Base-by-base conservation (phyloP, 2,113 vertebrate species). In the Lasiurus borealis region DNA sequence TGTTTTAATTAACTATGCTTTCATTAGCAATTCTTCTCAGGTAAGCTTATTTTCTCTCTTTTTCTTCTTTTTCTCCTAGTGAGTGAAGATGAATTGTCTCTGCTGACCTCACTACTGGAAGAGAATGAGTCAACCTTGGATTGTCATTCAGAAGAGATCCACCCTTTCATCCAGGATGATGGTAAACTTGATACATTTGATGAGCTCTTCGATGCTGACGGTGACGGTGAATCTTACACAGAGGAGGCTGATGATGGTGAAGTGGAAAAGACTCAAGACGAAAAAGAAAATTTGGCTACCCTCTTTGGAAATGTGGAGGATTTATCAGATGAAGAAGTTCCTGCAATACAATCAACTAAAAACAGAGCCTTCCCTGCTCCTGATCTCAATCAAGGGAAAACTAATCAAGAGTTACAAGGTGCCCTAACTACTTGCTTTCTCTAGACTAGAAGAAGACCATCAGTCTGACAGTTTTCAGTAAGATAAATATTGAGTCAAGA, bases 321-420 rank as follows among this genome's bases (percentile, higher is more conserved):
- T 77, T 97, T 99, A 83, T 98, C 98, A 78, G 98, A 98, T 54
- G 99, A 99, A 44, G 98, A 97, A 13, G 21, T 31, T 25, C 69
- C 94, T 54, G 1, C 66, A 48, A 52, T 31, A 1, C 96, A 50
- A 0, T 66, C 31, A 73, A 9, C 31, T n/a, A 8, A 73, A 71
- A 57, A 54, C 48, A 72, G 29, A 10, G 52, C 14, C 6, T 18
- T 6, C 0, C 48, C 91, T 21, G n/a, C 36, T 69, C 68, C 93
- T 69, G n/a, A 40, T 71, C 27, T 88, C 44, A 88, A 25, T 83
- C 97, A 96, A 80, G 72, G 85, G 90, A 98, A 97, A 96, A 99
- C 98, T 5, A 99, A 98, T 19, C 96, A 99, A 81, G 98, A 99
- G 68, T 92, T 99, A 44, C 99, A 99, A 99, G 99, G 99, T 99